Base-by-base conservation (phyloP, 2,113 vertebrate genomes). In the Catharus fuscescens region DNA sequence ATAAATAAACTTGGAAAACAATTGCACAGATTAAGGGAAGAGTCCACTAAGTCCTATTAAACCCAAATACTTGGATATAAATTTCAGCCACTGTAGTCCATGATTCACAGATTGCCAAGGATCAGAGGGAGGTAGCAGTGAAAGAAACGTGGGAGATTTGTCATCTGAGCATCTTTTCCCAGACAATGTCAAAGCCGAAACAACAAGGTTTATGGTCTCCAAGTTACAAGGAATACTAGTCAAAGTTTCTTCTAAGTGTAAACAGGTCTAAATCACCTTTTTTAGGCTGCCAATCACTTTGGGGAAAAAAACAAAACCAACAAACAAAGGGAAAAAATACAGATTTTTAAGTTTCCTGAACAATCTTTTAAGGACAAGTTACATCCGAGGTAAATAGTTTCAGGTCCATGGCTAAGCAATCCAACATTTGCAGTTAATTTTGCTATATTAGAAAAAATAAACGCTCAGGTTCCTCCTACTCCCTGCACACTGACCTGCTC, bases 301-400 rank as follows among this genome's bases (percentile, higher is more conserved):
- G 28, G 4, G 3, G 13, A 10, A 10, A 14, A 38, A 38, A 56
- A 14, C 50, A 52, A 12, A 12, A n/a, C 1, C 2, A 5, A 3
- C 10, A 47, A 48, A 4, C 12, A 44, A 45, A 26, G 9, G 8
- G 11, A 56, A 44, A 86, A 50, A 28, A 40, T 40, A 40, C 40
- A 14, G 40, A 14, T 14, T 40, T 40, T 40, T 40, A 40, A 40
- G 38, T 56, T 47, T 57, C 14, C 74, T 65, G 29, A 62, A 67
- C 11, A 9, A 47, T 23, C 5, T 78, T 50, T 74, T 36, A 62
- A 77, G 24, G 10, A 48, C 15, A 23, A 5, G 6, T 36, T 71
- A 25, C 13, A 45, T 54, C 12, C 19, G 32, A 20, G 10, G 14
- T 32, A 76, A 82, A 31, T n/a, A 60, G n/a, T 29, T 74, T 54